Conservation (phyloP, 2,888 invertebrate species). For the Pristionchus mayeri region DNA sequence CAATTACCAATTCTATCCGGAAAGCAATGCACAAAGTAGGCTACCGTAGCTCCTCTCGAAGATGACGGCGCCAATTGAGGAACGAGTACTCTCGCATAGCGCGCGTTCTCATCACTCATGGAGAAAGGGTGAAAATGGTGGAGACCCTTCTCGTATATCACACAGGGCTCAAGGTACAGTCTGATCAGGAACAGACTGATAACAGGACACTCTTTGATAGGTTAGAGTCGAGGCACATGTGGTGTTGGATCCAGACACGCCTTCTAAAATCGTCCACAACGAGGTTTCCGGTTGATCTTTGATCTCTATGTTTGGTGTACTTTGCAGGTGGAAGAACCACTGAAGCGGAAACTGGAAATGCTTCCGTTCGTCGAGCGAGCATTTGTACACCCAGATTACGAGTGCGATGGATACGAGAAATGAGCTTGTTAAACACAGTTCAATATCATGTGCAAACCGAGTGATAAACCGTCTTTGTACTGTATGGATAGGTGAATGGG, state of each 20-base stretch:
- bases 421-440: neutral
- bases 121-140: constrained; percentile 59
- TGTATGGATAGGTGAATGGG: no score
- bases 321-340: constrained; percentile 59
- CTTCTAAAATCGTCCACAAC: constrained; percentile 77
- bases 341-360: constrained; percentile 77
- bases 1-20: constrained; percentile 58
- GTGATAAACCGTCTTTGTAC: constrained; percentile 21
- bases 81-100: constrained; percentile 53
- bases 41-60: neutral
- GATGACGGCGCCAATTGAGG: no score
- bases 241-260: constrained; percentile 77
- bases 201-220: no score
- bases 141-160: constrained; percentile 74
- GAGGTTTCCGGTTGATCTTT: constrained; percentile 55
- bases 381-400: constrained; percentile 57
- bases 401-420: constrained; percentile 55
- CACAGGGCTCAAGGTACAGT: constrained; percentile 73
- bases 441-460: neutral
- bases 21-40: constrained; percentile 46
- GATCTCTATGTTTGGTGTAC: neutral
- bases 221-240: constrained; percentile 73
- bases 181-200: no score
- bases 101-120: constrained; percentile 55
- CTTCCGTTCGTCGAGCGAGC: constrained; percentile 72